phyloP scores from a whole-genome alignment of 2,113 vertebrate species.

The Rhagologus leucostigma region DNA sequence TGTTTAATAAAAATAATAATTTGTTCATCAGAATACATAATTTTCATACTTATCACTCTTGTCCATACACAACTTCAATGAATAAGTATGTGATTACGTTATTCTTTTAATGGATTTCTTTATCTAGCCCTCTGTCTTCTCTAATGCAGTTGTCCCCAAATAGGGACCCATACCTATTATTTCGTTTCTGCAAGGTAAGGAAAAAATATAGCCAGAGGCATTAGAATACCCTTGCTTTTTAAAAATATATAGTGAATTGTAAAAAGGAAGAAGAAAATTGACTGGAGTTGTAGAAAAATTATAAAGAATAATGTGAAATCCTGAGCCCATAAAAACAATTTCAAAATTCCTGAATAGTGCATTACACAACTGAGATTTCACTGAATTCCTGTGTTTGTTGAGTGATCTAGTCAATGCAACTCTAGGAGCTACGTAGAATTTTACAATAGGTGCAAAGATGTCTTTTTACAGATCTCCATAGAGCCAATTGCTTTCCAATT shows the following conservation, averaged over 20 bases:
- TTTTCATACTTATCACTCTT: constrained; percentile 14
- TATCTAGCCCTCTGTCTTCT: not conserved
- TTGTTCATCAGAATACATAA: constrained; percentile 20
- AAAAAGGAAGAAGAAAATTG: not conserved
- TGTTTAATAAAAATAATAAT: constrained; percentile 51
- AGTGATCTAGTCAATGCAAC: not conserved
- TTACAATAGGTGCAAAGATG: not conserved
- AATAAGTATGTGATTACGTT: not conserved
- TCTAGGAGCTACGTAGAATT: not conserved
- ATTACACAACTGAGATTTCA: not conserved
- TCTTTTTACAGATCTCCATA: not conserved
- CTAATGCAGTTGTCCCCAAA: not conserved
- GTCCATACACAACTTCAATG: constrained; percentile 13
- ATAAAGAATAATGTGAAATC: not conserved
- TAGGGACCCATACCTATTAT: not conserved
- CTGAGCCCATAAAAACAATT: not conserved
- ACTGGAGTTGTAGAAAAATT: not conserved
- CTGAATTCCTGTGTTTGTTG: not conserved
- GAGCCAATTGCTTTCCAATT: not conserved
- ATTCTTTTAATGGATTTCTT: not conserved
- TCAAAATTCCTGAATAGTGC: not conserved
- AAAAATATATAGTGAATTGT: not conserved
- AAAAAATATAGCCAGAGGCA: not conserved
- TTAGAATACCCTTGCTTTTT: not conserved
- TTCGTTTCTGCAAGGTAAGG: not conserved